These are phyloP conservation scores for Alviniconcha strummeri DNA, from an alignment of 2,888 invertebrate genomes.

Conservation along the genomic window DNA sequence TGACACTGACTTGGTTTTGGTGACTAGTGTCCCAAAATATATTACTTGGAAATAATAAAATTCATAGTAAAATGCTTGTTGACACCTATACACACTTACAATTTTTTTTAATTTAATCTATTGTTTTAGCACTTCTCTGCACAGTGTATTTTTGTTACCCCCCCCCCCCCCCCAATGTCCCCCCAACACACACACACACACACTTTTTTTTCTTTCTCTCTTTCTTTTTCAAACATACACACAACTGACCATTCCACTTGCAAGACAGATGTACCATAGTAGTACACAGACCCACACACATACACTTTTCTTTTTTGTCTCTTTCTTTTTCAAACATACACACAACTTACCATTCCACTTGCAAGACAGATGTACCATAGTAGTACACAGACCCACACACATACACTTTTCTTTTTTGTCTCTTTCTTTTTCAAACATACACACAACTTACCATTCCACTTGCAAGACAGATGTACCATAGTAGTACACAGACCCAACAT, in stretches of 20 bases:
- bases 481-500: constrained; percentile 71
- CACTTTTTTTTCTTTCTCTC: not conserved
- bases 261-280: constrained; percentile 68
- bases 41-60: too few species aligned
- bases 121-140: too few species aligned
- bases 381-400: constrained; percentile 60
- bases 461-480: constrained; percentile 68
- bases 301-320: not conserved
- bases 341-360: constrained; percentile 69
- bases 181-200: not conserved
- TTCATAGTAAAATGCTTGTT: too few species aligned
- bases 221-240: not conserved
- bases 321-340: too few species aligned
- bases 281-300: constrained; percentile 58
- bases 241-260: constrained; percentile 69
- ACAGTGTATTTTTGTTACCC: too few species aligned
- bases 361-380: constrained; percentile 68
- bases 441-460: constrained; percentile 68
- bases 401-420: not conserved
- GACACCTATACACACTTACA: too few species aligned
- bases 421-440: not conserved
- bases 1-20: too few species aligned
- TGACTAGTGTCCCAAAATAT: too few species aligned
- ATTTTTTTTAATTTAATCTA: too few species aligned
- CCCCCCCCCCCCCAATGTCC: too few species aligned